A percentile compares a stretch with the other conserved stretches of the same genome.
Evolutionary conservation across 2,888 invertebrate genomes (phyloP).

Genomic region (Apamea anceps): DNA sequence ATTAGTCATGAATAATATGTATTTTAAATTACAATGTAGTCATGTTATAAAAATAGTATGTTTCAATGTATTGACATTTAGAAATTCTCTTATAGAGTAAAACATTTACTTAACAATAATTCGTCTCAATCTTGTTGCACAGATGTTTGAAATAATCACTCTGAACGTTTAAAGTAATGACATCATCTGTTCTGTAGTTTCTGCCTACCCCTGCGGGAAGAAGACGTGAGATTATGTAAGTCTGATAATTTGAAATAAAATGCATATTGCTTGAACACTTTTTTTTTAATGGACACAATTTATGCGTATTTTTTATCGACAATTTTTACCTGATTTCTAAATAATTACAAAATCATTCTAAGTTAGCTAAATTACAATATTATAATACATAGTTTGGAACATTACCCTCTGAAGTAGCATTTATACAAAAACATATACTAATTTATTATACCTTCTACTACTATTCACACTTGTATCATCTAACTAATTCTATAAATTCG

Average conservation of each 20-base stretch:
- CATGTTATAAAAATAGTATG: too few relatives aligned
- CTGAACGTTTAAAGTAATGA: too few relatives aligned
- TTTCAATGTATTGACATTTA: too few relatives aligned
- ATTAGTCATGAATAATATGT: too few relatives aligned
- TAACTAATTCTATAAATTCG: constrained; percentile 34
- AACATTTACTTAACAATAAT: too few relatives aligned
- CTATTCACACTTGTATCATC: constrained; percentile 14
- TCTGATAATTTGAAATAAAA: constrained; percentile 18
- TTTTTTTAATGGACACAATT: constrained; percentile 17
- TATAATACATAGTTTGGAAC: constrained; percentile 46
- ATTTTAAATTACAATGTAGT: too few relatives aligned
- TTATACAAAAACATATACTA: constrained; percentile 42
- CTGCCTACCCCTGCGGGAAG: neutral
- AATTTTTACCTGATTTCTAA: neutral
- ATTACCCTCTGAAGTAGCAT: constrained; percentile 41
- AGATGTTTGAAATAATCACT: too few relatives aligned
- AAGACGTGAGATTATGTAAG: neutral
- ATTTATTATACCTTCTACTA: constrained; percentile 6
- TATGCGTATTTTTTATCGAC: neutral
- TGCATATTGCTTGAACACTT: neutral
- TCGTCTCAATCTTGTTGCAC: too few relatives aligned
- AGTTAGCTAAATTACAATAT: constrained; percentile 1
- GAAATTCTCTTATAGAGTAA: too few relatives aligned
- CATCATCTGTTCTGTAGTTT: too few relatives aligned
- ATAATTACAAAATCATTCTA: constrained; percentile 10